phyloP scores from a whole-genome alignment of 1,140 invertebrate genomes.

The Batillaria attramentaria region DNA sequence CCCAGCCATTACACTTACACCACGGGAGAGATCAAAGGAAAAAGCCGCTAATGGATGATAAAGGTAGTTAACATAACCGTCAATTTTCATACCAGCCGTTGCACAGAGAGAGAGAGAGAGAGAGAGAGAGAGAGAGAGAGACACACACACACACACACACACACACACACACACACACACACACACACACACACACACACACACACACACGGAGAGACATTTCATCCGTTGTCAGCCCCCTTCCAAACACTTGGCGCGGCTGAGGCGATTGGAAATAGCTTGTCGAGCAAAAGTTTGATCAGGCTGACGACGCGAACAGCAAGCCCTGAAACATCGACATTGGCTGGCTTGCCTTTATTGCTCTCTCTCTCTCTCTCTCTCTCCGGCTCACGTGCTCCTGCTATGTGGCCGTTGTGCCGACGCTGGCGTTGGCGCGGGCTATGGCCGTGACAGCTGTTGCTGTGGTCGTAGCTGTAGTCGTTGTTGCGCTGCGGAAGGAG shows the following conservation, averaged over 20 bases:
- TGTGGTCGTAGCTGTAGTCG: not conserved
- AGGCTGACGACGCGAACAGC: no score
- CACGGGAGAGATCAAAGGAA: no score
- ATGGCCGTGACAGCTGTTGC: not conserved
- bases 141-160: not conserved
- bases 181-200: conserved; percentile 2
- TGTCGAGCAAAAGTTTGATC: not conserved
- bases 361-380: not conserved
- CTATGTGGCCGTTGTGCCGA: not conserved
- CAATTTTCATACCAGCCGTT: no score
- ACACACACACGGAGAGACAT: not conserved
- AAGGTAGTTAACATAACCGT: no score
- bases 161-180: not conserved
- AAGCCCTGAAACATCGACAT: not conserved
- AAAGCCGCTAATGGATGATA: no score
- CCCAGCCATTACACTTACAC: no score
- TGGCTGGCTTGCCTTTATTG: not conserved
- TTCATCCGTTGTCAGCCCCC: not conserved
- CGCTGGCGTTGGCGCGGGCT: not conserved
- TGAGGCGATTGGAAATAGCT: not conserved
- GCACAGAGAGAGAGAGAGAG: no score
- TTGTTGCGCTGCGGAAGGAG: no score
- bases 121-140: no score
- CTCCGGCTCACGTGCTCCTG: not conserved
- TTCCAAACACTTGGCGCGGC: not conserved